phyloP scores from a whole-genome alignment of 2,888 invertebrate species.

The Criorhina ranunculi region DNA sequence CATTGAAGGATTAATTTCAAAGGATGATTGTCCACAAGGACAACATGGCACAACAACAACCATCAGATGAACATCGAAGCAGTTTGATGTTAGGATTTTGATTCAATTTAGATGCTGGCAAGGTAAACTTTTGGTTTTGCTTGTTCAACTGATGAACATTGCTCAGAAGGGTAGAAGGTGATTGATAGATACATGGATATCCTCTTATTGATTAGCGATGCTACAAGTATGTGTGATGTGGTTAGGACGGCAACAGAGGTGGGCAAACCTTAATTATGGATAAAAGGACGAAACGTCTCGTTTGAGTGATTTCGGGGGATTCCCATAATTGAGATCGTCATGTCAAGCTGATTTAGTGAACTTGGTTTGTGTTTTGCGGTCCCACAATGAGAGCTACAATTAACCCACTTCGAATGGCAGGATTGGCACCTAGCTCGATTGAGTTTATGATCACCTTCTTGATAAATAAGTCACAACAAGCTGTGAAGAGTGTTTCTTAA shows the following conservation, averaged over 20 bases:
- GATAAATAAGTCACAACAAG: no score
- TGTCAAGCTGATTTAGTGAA: neutral
- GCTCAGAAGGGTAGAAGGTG: neutral
- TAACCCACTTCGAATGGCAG: no score
- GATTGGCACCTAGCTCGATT: no score
- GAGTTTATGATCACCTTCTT: no score
- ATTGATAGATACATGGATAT: conserved; percentile 1
- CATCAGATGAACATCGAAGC: neutral
- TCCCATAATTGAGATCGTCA: neutral
- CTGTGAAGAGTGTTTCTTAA: no score
- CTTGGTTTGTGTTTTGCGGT: no score
- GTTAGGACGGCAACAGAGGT: neutral
- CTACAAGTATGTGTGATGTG: neutral
- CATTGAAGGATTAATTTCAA: neutral
- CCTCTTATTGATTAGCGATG: conserved; percentile 1
- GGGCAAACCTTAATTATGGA: neutral
- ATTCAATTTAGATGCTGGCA: neutral
- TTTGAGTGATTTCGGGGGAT: neutral
- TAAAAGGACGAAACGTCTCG: neutral
- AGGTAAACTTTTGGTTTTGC: neutral
- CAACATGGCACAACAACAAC: neutral
- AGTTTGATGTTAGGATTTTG: neutral
- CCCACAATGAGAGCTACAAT: no score
- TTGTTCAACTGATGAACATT: neutral
- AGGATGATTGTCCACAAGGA: neutral